Evolutionary conservation across 2,113 vertebrate species (phyloP).

Genomic region (Bostrychus sinensis): DNA sequence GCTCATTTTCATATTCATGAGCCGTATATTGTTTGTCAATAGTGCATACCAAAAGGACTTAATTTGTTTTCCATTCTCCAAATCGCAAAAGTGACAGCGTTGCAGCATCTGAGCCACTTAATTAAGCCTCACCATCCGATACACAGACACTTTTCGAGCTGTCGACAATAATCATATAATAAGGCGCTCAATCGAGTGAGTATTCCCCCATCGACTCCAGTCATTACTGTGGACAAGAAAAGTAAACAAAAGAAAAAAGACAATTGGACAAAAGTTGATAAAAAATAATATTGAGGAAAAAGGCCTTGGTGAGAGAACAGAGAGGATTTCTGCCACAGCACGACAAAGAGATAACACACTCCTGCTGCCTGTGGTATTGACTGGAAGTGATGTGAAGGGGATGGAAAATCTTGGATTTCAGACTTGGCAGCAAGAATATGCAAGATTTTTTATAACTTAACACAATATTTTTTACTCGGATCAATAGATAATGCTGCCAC

Average conservation of each 20-base stretch:
- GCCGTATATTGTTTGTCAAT: constrained; percentile 43
- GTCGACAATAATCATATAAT: constrained; percentile 55
- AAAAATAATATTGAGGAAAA: background rate
- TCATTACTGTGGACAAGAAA: constrained; percentile 22
- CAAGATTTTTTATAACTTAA: too few species aligned
- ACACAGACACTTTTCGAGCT: constrained; percentile 33
- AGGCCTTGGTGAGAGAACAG: constrained; percentile 5
- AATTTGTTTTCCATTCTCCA: constrained; percentile 52
- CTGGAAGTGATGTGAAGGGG: too few species aligned
- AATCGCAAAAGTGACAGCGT: constrained; percentile 50
- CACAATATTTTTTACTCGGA: too few species aligned
- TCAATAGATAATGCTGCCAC: too few species aligned
- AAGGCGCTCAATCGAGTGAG: constrained; percentile 20
- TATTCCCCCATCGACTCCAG: constrained; percentile 20
- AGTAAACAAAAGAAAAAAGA: constrained; percentile 27
- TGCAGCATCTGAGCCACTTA: constrained; percentile 55
- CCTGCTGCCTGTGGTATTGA: background rate
- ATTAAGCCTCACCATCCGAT: constrained; percentile 51
- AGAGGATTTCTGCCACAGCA: constrained; percentile 1
- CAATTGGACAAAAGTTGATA: constrained; percentile 9
- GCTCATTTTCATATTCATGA: constrained; percentile 57
- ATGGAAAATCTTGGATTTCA: too few species aligned
- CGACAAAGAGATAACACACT: background rate
- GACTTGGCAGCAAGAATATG: too few species aligned
- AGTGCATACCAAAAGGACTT: constrained; percentile 35